phyloP scores from a whole-genome alignment of 2,113 vertebrate genomes.

The Lagopus muta region DNA sequence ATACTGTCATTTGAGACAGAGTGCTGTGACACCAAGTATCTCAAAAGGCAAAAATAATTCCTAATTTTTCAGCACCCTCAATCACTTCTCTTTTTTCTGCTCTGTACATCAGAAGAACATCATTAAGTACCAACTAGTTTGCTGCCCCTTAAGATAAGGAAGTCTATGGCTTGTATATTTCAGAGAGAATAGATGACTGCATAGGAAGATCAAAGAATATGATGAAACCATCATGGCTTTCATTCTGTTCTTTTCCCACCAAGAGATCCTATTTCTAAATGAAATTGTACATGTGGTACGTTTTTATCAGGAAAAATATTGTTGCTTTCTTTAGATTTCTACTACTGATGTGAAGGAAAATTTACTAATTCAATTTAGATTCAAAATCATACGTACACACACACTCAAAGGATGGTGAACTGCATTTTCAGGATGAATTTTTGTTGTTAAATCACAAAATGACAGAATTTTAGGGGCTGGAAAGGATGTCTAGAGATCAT shows the following conservation, averaged over 20 bases:
- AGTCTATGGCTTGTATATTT: not conserved
- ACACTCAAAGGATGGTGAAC: not conserved
- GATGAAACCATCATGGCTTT: not conserved
- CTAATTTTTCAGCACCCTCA: not conserved
- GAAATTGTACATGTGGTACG: not conserved
- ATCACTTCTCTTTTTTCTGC: not conserved
- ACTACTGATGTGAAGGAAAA: not conserved
- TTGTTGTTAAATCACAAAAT: not conserved
- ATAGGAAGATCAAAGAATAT: not conserved
- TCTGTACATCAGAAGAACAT: fast-evolving
- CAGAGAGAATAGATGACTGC: not conserved
- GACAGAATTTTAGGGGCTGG: no score
- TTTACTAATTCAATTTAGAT: not conserved
- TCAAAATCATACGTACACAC: not conserved
- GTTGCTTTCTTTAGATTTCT: not conserved
- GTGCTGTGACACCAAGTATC: not conserved
- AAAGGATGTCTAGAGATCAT: no score
- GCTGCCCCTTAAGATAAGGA: not conserved
- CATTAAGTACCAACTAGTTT: not conserved
- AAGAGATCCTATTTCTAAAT: not conserved
- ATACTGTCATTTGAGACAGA: fast-evolving
- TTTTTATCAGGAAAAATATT: not conserved
- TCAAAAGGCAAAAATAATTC: not conserved
- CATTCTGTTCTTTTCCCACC: not conserved
- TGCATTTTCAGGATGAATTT: not conserved